These are phyloP conservation scores for Cricetomys ansorgei DNA, from an alignment of 2,113 vertebrate genomes.

Conservation along the genomic window DNA sequence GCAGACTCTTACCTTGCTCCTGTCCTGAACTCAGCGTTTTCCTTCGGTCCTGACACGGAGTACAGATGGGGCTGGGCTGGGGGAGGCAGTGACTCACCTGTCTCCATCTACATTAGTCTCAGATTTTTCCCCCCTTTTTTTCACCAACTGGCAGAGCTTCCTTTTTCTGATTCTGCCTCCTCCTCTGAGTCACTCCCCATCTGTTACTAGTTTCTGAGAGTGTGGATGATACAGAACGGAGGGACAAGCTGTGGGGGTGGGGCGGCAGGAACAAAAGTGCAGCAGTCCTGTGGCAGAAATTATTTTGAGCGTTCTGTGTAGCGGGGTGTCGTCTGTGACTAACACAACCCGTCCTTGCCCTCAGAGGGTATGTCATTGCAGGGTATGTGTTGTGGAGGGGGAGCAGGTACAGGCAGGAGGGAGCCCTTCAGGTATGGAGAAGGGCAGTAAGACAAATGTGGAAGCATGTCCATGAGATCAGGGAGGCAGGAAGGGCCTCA, in stretches of 20 bases:
- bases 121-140: not conserved
- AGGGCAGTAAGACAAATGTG: not conserved
- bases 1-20: not conserved
- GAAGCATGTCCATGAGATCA: not conserved
- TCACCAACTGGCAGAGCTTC: constrained; percentile 30
- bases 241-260: not conserved
- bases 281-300: constrained; percentile 30
- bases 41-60: not conserved
- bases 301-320: constrained; percentile 22
- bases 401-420: not conserved
- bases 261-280: not conserved
- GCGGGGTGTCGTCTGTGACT: not conserved
- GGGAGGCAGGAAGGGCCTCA: not conserved
- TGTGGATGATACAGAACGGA: constrained; percentile 4
- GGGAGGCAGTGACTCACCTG: constrained; percentile 24
- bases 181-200: constrained; percentile 74
- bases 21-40: not conserved
- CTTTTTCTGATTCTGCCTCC: constrained; percentile 54
- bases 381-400: too few species aligned
- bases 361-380: not conserved
- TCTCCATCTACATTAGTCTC: constrained; percentile 26
- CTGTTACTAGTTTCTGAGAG: constrained; percentile 61
- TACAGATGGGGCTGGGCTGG: not conserved
- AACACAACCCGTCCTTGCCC: not conserved
- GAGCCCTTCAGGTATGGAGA: not conserved